Conservation (phyloP, 2,888 invertebrate species). For the Koerneria pararmatus region DNA sequence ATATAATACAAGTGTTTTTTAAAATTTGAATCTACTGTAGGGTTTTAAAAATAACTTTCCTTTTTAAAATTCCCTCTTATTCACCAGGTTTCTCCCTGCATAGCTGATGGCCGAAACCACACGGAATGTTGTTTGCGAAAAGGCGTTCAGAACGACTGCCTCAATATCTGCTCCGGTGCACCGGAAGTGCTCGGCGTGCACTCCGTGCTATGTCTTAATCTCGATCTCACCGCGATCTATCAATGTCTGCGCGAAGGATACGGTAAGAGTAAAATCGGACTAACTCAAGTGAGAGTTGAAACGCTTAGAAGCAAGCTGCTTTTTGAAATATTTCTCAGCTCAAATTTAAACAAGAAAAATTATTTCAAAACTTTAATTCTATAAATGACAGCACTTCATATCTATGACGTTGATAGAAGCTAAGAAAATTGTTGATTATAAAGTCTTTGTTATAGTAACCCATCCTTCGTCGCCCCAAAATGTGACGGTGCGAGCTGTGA, state of each 20-base stretch:
- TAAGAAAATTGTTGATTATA: neutral
- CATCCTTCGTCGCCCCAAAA: conserved; percentile 47
- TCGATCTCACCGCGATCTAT: conserved; percentile 46
- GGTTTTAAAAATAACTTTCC: too few relatives aligned
- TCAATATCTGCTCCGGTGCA: conserved; percentile 80
- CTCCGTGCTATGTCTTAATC: conserved; percentile 42
- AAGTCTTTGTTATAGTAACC: conserved; percentile 29
- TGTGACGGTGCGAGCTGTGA: conserved; percentile 33
- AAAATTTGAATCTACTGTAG: too few relatives aligned
- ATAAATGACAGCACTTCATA: neutral
- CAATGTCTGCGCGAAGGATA: conserved; percentile 47
- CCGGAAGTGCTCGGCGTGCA: conserved; percentile 68
- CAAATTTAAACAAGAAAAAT: neutral
- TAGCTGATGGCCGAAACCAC: conserved; percentile 71
- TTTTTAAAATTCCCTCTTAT: neutral
- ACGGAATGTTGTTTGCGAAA: conserved; percentile 77
- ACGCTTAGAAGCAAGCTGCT: neutral
- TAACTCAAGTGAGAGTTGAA: neutral
- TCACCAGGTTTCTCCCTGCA: conserved; percentile 35
- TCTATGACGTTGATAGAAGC: neutral
- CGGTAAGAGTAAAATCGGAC: conserved; percentile 25
- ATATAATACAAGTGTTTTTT: too few relatives aligned
- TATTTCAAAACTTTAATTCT: neutral
- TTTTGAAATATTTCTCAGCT: too few relatives aligned
- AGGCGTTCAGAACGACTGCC: conserved; percentile 76